Conservation (phyloP, 1,140 invertebrate species). For the Drosophila repleta region DNA sequence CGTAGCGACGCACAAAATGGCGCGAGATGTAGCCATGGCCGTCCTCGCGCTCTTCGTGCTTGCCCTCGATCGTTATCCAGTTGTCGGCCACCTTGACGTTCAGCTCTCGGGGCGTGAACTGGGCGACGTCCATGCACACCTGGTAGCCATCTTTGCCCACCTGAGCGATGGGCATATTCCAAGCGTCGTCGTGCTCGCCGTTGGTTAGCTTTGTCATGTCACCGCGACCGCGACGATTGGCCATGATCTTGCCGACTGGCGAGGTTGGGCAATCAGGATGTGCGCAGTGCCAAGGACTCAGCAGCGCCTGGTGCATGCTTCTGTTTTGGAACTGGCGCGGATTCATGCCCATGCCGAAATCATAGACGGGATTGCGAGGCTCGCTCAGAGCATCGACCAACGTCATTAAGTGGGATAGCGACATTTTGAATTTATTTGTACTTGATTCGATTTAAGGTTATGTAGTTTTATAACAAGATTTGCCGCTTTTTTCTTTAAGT, state of each 20-base stretch:
- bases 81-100: slow-evolving; percentile 89
- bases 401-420: slow-evolving; percentile 59
- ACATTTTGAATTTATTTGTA: slow-evolving; percentile 50
- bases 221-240: slow-evolving; percentile 42
- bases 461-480: not conserved
- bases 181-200: not conserved
- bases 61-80: slow-evolving; percentile 87
- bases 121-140: slow-evolving; percentile 88
- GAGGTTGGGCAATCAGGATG: slow-evolving; percentile 56
- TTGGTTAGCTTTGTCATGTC: slow-evolving; percentile 17
- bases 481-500: slow-evolving; percentile 3
- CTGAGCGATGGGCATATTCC: slow-evolving; percentile 8
- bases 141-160: slow-evolving; percentile 61
- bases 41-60: slow-evolving; percentile 88
- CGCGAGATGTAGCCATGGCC: slow-evolving; percentile 85
- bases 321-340: slow-evolving; percentile 48
- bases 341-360: slow-evolving; percentile 58
- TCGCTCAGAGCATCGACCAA: slow-evolving; percentile 63
- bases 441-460: slow-evolving; percentile 14
- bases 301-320: slow-evolving; percentile 7
- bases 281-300: slow-evolving; percentile 56
- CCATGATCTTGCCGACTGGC: slow-evolving; percentile 51
- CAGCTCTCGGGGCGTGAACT: slow-evolving; percentile 90
- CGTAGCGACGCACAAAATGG: slow-evolving; percentile 89
- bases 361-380: slow-evolving; percentile 52